Conservation (phyloP, 2,888 invertebrate genomes). For the Cacoxenus indagator region DNA sequence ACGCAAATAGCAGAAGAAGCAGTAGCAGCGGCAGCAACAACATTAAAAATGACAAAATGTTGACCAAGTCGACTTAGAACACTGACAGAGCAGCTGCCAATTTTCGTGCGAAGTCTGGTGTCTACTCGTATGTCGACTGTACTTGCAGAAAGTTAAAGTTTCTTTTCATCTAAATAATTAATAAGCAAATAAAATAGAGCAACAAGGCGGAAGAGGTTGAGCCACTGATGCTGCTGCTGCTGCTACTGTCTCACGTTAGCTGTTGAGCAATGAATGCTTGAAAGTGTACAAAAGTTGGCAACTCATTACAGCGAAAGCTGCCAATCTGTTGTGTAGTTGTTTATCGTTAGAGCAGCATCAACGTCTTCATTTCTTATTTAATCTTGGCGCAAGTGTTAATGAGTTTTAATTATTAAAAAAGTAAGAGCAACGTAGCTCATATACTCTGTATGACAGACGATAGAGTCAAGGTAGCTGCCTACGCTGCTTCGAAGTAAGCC, state of each 20-base stretch:
- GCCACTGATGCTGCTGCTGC: background rate
- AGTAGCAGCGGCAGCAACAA: background rate
- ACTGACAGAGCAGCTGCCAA: background rate
- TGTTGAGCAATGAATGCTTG: background rate
- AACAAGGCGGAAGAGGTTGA: too few species aligned
- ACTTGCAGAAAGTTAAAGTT: background rate
- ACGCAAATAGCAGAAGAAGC: background rate
- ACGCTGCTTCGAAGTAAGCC: background rate
- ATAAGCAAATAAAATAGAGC: background rate
- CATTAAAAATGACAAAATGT: background rate
- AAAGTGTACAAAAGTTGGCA: background rate
- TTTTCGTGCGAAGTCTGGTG: background rate
- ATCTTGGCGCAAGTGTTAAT: conserved; percentile 50
- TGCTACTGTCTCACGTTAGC: background rate
- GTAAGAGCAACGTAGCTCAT: background rate
- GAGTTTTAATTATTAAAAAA: conserved; percentile 58
- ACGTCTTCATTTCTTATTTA: conserved; percentile 5
- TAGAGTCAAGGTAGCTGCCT: background rate
- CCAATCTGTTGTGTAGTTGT: background rate
- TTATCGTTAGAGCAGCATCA: background rate
- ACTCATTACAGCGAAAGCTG: background rate
- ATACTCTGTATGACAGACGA: background rate
- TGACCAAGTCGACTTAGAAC: background rate
- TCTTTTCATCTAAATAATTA: conserved; percentile 1
- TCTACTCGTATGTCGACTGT: background rate